Evolutionary conservation across 2,888 invertebrate genomes (phyloP).

Genomic region (Apocheima hispidaria): DNA sequence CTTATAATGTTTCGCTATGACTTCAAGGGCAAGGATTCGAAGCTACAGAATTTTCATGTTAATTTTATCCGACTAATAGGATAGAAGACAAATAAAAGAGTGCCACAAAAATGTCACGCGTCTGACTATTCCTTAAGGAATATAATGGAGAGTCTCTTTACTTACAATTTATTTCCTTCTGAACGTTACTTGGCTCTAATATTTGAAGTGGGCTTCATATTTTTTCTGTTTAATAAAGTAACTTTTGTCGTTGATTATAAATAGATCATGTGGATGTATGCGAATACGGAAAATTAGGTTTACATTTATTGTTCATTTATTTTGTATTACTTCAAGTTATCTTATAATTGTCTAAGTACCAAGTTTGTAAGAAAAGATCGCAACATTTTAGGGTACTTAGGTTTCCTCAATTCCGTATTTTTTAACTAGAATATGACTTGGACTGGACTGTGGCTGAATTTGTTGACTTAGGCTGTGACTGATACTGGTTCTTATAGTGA

Average conservation of each 20-base stretch:
- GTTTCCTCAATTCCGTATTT: too few species aligned
- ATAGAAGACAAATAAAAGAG: neutral
- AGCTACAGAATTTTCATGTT: too few species aligned
- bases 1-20: too few species aligned
- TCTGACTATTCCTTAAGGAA: conserved; percentile 12
- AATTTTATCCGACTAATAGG: neutral
- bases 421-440: too few species aligned
- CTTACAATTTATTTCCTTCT: conserved; percentile 33
- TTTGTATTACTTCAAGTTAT: too few species aligned
- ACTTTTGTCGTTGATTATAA: conserved; percentile 1
- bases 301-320: neutral
- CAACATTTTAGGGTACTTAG: too few species aligned
- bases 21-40: too few species aligned
- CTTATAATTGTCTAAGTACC: neutral
- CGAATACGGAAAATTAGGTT: neutral
- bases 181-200: conserved; percentile 29
- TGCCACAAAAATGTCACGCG: conserved; percentile 2
- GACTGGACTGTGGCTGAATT: too few species aligned
- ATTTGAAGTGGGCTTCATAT: conserved; percentile 30
- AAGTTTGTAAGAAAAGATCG: too few species aligned
- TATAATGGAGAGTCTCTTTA: conserved; percentile 37
- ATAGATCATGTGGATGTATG: conserved; percentile 8
- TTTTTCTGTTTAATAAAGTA: conserved; percentile 26
- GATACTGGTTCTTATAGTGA: too few species aligned
- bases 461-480: too few species aligned